phyloP scores from a whole-genome alignment of 2,888 invertebrate genomes.

The Elgonia sp. region DNA sequence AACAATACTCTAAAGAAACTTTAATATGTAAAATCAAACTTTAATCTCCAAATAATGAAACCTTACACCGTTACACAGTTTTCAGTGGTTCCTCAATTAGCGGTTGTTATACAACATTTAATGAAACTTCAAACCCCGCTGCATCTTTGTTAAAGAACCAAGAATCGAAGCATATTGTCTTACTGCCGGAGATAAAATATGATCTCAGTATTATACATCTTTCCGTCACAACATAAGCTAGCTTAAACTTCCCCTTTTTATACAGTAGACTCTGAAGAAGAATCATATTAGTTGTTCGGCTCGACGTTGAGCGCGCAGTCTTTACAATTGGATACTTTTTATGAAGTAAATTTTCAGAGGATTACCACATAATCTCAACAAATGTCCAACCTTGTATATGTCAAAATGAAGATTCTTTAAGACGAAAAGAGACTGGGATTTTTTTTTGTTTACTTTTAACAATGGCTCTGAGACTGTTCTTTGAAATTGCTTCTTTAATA shows the following conservation, averaged over 20 bases:
- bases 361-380: slow-evolving; percentile 68
- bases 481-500: slow-evolving; percentile 20
- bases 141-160: slow-evolving; percentile 22
- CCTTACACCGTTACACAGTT: not conserved
- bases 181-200: slow-evolving; percentile 51
- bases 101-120: slow-evolving; percentile 25
- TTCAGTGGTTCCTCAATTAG: not conserved
- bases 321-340: slow-evolving; percentile 69
- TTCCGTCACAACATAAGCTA: slow-evolving; percentile 68
- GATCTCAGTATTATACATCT: slow-evolving; percentile 57
- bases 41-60: not conserved
- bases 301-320: slow-evolving; percentile 62
- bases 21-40: not conserved
- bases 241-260: slow-evolving; percentile 65
- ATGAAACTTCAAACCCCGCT: slow-evolving; percentile 24
- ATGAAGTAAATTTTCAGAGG: slow-evolving; percentile 71
- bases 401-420: slow-evolving; percentile 60
- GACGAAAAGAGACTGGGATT: slow-evolving; percentile 36
- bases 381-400: slow-evolving; percentile 64
- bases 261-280: slow-evolving; percentile 54
- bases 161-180: slow-evolving; percentile 60
- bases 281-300: slow-evolving; percentile 72
- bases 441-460: slow-evolving; percentile 47
- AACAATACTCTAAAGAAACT: no score
- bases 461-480: slow-evolving; percentile 10